These are phyloP conservation scores for Cygnus atratus DNA, from an alignment of 2,113 vertebrate species.

Conservation along the genomic window DNA sequence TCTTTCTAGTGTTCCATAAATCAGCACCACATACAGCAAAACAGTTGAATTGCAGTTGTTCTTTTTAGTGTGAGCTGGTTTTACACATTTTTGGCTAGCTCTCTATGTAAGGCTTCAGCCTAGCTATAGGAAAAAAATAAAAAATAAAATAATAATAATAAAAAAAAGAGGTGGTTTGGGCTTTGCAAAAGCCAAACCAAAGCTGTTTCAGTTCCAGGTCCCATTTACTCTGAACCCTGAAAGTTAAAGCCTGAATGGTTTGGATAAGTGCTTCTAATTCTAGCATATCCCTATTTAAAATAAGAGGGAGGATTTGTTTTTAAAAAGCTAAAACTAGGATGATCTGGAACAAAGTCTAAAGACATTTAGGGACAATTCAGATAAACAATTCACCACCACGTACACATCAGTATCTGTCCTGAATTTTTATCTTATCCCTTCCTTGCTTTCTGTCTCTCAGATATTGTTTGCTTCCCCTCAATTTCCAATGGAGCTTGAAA, in stretches of 20 bases:
- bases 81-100: not conserved
- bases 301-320: conserved; percentile 40
- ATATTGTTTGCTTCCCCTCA: not conserved
- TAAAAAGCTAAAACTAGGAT: conserved; percentile 19
- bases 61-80: not conserved
- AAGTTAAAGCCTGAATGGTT: conserved; percentile 10
- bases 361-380: conserved; percentile 12
- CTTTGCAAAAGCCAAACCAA: conserved; percentile 39
- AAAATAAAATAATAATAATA: not conserved
- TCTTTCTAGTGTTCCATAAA: not conserved
- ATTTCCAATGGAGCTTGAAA: conserved; percentile 34
- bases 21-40: not conserved
- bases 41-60: not conserved
- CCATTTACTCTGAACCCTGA: conserved; percentile 5
- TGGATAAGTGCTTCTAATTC: conserved; percentile 50
- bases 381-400: not conserved
- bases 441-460: not conserved
- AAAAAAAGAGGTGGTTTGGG: not conserved
- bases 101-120: not conserved
- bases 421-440: conserved; percentile 6
- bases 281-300: conserved; percentile 28
- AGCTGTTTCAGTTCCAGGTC: conserved; percentile 1
- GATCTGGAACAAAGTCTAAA: not conserved
- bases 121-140: not conserved
- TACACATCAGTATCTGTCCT: not conserved